Conservation (phyloP, 1,140 invertebrate genomes). For the Hormaphis cornu region DNA sequence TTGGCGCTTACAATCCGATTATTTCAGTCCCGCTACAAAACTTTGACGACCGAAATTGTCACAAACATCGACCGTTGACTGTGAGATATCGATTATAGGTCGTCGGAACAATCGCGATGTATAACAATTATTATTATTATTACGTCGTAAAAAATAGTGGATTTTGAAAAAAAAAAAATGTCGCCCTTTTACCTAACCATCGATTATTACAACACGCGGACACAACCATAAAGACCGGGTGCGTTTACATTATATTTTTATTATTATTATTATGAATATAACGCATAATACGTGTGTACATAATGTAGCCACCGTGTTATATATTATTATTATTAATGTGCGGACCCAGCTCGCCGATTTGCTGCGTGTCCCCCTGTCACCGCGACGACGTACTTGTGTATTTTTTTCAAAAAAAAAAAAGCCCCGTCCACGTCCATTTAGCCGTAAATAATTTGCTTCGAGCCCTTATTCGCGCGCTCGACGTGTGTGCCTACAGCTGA, state of each 20-base stretch:
- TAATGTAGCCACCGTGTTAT: constrained; percentile 12
- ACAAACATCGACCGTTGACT: no score
- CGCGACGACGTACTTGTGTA: not conserved
- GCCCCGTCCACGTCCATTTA: constrained; percentile 1
- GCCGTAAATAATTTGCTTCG: constrained; percentile 24
- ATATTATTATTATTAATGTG: constrained; percentile 18
- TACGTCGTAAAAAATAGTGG: no score
- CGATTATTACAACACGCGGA: not conserved
- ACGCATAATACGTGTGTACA: not conserved
- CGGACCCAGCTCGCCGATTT: not conserved
- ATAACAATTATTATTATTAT: no score
- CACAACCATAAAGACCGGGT: constrained; percentile 13
- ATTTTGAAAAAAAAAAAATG: no score
- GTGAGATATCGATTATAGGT: no score
- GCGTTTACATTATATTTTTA: not conserved
- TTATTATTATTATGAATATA: constrained; percentile 10
- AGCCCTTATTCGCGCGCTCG: not conserved
- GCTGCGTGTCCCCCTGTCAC: not conserved
- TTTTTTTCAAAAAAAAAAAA: constrained; percentile 12
- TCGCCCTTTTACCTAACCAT: no score
- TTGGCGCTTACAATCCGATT: no score
- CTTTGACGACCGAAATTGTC: no score
- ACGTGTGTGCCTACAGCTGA: constrained; percentile 17
- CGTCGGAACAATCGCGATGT: no score
- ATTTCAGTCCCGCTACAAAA: no score